These are phyloP conservation scores for Eupsittula cactorum DNA, from an alignment of 2,113 vertebrate genomes.

Conservation along the genomic window DNA sequence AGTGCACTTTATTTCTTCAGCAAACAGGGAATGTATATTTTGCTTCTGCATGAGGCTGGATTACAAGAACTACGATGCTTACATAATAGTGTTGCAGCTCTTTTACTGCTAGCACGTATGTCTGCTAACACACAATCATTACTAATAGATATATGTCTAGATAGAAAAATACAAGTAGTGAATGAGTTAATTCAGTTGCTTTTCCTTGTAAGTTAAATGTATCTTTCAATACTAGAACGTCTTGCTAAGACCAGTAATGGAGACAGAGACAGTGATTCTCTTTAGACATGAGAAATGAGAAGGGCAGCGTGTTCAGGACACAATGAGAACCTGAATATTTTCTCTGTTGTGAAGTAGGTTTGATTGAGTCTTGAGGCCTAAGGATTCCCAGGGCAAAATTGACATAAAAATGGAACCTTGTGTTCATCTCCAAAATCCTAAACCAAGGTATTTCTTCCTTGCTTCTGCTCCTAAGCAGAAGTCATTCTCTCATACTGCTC, in stretches of 20 bases:
- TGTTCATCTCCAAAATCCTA: conserved; percentile 5
- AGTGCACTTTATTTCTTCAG: conserved; percentile 71
- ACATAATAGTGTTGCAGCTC: conserved; percentile 52
- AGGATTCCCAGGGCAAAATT: not conserved
- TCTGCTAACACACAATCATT: conserved; percentile 12
- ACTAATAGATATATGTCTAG: not conserved
- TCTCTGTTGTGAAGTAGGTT: conserved; percentile 50
- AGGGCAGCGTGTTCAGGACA: conserved; percentile 60
- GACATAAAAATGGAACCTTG: not conserved
- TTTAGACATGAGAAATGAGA: conserved; percentile 61
- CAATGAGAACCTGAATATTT: conserved; percentile 65
- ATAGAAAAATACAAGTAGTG: conserved; percentile 32
- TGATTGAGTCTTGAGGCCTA: conserved; percentile 31
- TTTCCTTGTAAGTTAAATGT: conserved; percentile 47
- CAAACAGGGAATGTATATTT: conserved; percentile 73
- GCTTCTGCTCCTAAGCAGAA: conserved; percentile 58
- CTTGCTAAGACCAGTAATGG: conserved; percentile 49
- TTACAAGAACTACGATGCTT: conserved; percentile 62
- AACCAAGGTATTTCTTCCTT: conserved; percentile 57
- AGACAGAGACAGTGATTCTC: conserved; percentile 51
- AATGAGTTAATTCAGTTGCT: conserved; percentile 23
- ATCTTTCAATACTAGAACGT: conserved; percentile 2
- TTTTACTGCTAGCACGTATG: conserved; percentile 47
- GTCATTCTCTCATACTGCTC: conserved; percentile 61
- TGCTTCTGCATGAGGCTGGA: conserved; percentile 68